These are phyloP conservation scores for Psophia crepitans DNA, from an alignment of 2,113 vertebrate genomes.

Conservation along the genomic window DNA sequence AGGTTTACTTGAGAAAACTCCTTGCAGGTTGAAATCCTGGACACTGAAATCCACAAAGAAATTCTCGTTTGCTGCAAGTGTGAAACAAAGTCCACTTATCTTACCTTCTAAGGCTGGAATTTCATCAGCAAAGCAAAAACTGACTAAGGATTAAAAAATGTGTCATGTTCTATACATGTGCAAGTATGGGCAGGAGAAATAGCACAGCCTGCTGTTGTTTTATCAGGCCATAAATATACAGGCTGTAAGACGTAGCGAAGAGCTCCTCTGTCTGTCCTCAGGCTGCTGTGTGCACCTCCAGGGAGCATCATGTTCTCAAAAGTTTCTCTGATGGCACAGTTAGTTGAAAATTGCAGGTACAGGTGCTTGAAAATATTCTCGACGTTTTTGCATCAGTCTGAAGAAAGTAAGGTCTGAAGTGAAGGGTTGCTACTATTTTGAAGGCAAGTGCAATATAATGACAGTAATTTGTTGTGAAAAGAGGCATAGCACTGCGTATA, in stretches of 20 bases:
- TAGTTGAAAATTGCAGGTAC: neutral
- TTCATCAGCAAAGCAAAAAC: neutral
- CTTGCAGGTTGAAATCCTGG: neutral
- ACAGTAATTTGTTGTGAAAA: neutral
- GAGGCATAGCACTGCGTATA: neutral
- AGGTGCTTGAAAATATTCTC: neutral
- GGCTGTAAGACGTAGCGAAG: neutral
- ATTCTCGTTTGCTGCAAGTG: neutral
- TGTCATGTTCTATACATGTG: neutral
- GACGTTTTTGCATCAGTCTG: neutral
- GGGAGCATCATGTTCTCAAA: neutral
- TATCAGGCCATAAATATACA: neutral
- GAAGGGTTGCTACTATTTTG: neutral
- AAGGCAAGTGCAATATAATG: neutral
- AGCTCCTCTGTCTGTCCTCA: neutral
- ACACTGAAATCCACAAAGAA: neutral
- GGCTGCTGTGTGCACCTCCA: neutral
- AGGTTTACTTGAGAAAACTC: neutral
- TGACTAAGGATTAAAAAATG: neutral
- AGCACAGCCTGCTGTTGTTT: neutral
- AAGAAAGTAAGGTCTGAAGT: neutral
- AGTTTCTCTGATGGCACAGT: neutral
- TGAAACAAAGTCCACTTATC: neutral
- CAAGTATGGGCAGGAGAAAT: neutral
- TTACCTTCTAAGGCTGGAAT: neutral